Base-by-base conservation (phyloP, 1,140 invertebrate species). In the Heliothis virescens region DNA sequence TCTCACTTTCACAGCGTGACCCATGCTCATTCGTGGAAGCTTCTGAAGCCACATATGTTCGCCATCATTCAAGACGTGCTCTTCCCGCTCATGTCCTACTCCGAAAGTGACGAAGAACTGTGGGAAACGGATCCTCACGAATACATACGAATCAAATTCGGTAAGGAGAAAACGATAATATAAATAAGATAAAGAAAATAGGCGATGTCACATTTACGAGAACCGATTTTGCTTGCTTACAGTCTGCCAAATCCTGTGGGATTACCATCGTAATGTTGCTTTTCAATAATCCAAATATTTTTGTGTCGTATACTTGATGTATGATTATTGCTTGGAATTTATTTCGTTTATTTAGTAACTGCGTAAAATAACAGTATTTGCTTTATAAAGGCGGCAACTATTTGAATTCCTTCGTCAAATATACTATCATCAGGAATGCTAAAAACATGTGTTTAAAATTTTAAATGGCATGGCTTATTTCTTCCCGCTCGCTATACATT, bases 11-110 rank as follows among this genome's bases (percentile, higher is more conserved):
- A 18, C 82, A 97, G 97, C 84, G 96, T 97, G 26, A 97, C 96
- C 79, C 99, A 99, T 95, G 97, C 98, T 1, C 97, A 97, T 87
- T 98, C 98, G 1, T 99, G 99, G 99, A 99, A 99, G 92, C 96
- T 99, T 83, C 96, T 99, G 65, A 99, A 99, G 91, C 98, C 97
- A 15, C 98, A 99, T 90, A 98, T 98, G 96, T 96, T 97, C 82
- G 96, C 97, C 48, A 97, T 99, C 76, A 97, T 99, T 82, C 97
- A 98, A 92, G 98, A 98, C 89, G 97, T 99, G 16, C 95, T 99
- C n/a, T 99, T 99, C 90, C 99, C 99, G 1, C 96, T 99, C 47
- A 97, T 99, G 96, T 99, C 98, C 83, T 98, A 99, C 94, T 98
- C 98, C 21, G 97, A 98, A 69, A 96, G 97, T 67, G 99, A 99